Evolutionary conservation across 2,888 invertebrate genomes (phyloP).

Genomic region (Stenchaetothrips biformis): DNA sequence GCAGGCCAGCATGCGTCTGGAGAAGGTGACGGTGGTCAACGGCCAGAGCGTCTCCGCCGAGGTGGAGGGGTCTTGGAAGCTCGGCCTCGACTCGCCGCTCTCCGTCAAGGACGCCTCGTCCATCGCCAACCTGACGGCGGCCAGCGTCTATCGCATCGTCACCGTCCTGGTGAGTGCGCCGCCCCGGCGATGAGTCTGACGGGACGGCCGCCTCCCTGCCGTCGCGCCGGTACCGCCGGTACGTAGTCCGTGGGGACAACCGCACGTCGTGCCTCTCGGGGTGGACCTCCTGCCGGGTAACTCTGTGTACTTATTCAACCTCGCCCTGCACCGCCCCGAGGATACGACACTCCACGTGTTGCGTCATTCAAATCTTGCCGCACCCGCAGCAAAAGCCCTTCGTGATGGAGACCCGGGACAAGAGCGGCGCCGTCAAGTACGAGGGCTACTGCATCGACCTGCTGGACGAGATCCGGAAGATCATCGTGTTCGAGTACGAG

Average conservation of each 20-base stretch:
- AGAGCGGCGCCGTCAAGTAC: conserved; percentile 45
- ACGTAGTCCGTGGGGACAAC: too few relatives aligned
- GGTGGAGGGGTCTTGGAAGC: conserved; percentile 70
- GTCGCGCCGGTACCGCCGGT: not conserved
- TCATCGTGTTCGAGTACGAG: conserved; percentile 86
- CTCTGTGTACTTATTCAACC: too few relatives aligned
- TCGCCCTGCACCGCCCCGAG: too few relatives aligned
- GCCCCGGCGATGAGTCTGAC: too few relatives aligned
- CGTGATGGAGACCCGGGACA: conserved; percentile 62
- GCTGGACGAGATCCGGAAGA: conserved; percentile 76
- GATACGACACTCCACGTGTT: too few relatives aligned
- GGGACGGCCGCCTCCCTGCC: not conserved
- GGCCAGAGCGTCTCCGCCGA: conserved; percentile 68
- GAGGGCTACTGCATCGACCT: conserved; percentile 92
- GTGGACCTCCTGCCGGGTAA: too few relatives aligned
- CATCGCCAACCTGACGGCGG: conserved; percentile 70
- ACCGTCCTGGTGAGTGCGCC: conserved; percentile 81
- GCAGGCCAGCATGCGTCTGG: conserved; percentile 56
- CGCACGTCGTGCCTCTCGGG: too few relatives aligned
- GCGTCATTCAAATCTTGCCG: not conserved
- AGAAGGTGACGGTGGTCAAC: conserved; percentile 65
- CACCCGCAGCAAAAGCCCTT: conserved; percentile 72
- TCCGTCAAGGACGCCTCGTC: conserved; percentile 59
- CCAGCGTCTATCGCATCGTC: conserved; percentile 79
- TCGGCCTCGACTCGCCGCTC: conserved; percentile 65